Conservation (phyloP, 2,888 invertebrate species). For the Spodoptera picta region DNA sequence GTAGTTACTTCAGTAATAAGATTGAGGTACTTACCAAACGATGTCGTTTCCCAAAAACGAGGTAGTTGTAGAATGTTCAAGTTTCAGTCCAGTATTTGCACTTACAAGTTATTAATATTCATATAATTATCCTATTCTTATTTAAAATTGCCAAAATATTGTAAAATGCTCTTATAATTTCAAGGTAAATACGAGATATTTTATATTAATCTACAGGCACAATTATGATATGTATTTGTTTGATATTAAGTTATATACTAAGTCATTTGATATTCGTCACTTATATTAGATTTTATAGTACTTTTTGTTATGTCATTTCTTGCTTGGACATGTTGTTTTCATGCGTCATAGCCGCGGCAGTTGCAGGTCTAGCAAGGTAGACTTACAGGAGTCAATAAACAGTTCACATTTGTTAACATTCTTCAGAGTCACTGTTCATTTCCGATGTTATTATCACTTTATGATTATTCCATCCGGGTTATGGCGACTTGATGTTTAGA, state of each 20-base stretch:
- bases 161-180: conserved; percentile 60
- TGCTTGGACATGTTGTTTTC: conserved; percentile 38
- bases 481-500: conserved; percentile 72
- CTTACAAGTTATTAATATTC: conserved; percentile 36
- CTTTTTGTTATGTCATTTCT: conserved; percentile 56
- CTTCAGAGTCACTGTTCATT: conserved; percentile 58
- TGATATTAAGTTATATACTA: conserved; percentile 71
- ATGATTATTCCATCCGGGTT: conserved; percentile 64
- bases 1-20: conserved; percentile 8
- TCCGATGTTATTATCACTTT: conserved; percentile 59
- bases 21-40: conserved; percentile 57
- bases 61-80: conserved; percentile 49
- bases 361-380: conserved; percentile 44
- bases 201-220: conserved; percentile 82
- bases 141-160: conserved; percentile 57
- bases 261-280: conserved; percentile 60
- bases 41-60: conserved; percentile 45
- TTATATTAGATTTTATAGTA: conserved; percentile 51
- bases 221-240: conserved; percentile 85
- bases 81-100: conserved; percentile 43
- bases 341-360: conserved; percentile 46
- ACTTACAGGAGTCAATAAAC: conserved; percentile 38
- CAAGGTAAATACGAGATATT: conserved; percentile 66
- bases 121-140: conserved; percentile 36
- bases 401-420: conserved; percentile 58